Percentiles rank a stretch among this genome's conserved stretches.
Conservation (phyloP, 2,797 vertebrate species). For the Cottoperca gobio region DNA sequence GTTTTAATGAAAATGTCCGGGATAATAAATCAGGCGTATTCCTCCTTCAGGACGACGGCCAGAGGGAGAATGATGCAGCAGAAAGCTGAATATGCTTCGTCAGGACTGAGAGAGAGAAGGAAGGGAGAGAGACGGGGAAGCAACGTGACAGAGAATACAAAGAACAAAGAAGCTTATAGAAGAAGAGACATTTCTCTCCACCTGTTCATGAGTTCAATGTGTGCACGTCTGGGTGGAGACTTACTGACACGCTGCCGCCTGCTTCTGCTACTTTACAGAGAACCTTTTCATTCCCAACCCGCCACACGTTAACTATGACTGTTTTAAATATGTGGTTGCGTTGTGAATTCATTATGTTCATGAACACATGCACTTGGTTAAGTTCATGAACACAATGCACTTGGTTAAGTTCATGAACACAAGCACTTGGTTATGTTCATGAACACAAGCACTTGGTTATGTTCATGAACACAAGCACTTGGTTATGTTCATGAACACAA, state of each 20-base stretch:
- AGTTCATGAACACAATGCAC: too few species aligned
- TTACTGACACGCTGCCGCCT: background rate
- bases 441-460: too few species aligned
- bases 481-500: too few species aligned
- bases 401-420: too few species aligned
- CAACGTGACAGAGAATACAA: background rate
- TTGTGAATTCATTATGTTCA: too few species aligned
- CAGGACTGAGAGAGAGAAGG: slow-evolving; percentile 9
- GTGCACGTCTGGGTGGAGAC: background rate
- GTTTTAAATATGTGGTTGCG: too few species aligned
- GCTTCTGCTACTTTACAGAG: background rate
- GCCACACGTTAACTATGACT: too few species aligned
- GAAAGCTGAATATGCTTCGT: slow-evolving; percentile 28
- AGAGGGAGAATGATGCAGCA: slow-evolving; percentile 40
- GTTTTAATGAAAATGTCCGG: slow-evolving; percentile 17
- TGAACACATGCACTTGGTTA: too few species aligned
- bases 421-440: too few species aligned
- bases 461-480: too few species aligned
- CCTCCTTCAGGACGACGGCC: slow-evolving; percentile 19
- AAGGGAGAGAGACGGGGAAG: background rate
- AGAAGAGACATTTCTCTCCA: background rate
- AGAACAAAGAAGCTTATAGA: background rate
- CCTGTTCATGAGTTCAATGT: background rate
- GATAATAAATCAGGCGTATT: background rate
- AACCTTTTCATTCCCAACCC: too few species aligned